Conservation (phyloP, 1,140 invertebrate genomes). For the Hyphantria cunea region DNA sequence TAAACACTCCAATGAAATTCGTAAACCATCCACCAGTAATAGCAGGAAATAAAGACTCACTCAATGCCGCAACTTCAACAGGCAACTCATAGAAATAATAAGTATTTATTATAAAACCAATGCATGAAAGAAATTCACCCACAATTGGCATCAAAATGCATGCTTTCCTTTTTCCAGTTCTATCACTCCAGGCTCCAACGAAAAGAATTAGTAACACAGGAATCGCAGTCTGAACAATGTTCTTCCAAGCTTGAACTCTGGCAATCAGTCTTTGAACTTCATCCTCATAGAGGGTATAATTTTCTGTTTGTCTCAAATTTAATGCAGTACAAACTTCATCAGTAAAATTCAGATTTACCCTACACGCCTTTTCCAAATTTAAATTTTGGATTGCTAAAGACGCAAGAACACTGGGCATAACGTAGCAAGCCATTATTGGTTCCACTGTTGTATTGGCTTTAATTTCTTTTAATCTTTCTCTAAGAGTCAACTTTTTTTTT, state of each 20-base stretch:
- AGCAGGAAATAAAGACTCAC: constrained; percentile 89
- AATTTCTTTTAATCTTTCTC: constrained; percentile 81
- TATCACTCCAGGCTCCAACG: constrained; percentile 90
- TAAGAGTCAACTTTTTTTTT: constrained; percentile 59
- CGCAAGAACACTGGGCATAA: constrained; percentile 89
- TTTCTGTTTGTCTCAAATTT: constrained; percentile 85
- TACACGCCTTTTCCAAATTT: constrained; percentile 92
- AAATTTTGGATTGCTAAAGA: constrained; percentile 90
- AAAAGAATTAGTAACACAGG: constrained; percentile 90
- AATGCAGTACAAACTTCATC: constrained; percentile 87
- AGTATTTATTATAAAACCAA: constrained; percentile 90
- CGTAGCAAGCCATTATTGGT: constrained; percentile 89
- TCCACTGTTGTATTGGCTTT: constrained; percentile 88
- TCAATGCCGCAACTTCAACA: constrained; percentile 88
- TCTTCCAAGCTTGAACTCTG: constrained; percentile 90
- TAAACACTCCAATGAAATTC: constrained; percentile 94
- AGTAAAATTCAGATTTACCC: constrained; percentile 88
- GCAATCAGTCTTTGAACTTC: constrained; percentile 89
- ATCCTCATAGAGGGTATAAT: constrained; percentile 87
- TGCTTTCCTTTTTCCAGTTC: constrained; percentile 88
- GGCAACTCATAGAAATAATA: constrained; percentile 89
- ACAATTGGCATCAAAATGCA: constrained; percentile 92
- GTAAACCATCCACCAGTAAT: constrained; percentile 93
- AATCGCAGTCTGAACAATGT: constrained; percentile 87
- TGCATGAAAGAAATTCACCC: constrained; percentile 89